phyloP scores from a whole-genome alignment of 2,888 invertebrate genomes.

The Lymantria monacha region DNA sequence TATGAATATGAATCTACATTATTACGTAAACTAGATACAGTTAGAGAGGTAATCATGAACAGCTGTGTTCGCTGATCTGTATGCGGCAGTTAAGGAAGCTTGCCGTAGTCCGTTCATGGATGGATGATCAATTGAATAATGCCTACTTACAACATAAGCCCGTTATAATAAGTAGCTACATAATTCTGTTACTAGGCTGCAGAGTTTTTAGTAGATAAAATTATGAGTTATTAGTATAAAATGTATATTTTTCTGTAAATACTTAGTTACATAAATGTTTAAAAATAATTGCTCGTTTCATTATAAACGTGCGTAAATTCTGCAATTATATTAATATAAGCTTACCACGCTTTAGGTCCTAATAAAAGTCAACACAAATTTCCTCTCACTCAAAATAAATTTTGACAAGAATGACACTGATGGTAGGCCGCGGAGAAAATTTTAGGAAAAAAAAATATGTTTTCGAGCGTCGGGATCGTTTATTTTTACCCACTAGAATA shows the following conservation, averaged over 20 bases:
- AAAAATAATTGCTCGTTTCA: no score
- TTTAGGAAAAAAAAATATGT: conserved; percentile 32
- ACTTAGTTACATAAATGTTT: no score
- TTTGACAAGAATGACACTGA: conserved; percentile 20
- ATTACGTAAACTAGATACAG: not conserved
- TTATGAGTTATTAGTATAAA: no score
- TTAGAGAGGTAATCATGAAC: not conserved
- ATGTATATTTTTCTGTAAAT: no score
- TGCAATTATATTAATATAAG: not conserved
- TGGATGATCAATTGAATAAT: no score
- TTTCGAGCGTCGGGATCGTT: conserved; percentile 31
- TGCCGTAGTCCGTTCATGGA: not conserved
- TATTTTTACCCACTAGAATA: conserved; percentile 41
- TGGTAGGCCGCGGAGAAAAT: conserved; percentile 22
- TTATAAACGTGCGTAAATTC: no score
- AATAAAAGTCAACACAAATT: conserved; percentile 11
- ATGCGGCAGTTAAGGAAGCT: not conserved
- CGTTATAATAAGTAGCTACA: no score
- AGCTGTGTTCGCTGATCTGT: not conserved
- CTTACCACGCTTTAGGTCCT: not conserved
- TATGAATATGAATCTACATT: not conserved
- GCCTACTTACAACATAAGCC: no score
- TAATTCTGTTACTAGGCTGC: no score
- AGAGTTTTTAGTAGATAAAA: no score
- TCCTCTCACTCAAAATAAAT: conserved; percentile 15